phyloP scores from a whole-genome alignment of 2,113 vertebrate species.

The Scopus umbretta region DNA sequence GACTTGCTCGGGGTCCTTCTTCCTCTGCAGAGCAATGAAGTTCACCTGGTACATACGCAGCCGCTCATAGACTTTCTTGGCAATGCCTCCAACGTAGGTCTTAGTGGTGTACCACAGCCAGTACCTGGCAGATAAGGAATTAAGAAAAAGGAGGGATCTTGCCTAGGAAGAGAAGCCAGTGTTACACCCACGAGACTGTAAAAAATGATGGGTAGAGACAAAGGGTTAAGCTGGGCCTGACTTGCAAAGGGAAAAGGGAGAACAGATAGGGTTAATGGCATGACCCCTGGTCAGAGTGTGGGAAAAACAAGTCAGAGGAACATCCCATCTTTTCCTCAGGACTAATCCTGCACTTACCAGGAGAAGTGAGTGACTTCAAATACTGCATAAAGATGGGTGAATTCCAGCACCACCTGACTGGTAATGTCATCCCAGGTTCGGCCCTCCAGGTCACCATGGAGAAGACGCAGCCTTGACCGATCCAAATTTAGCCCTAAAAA shows the following conservation, averaged over 20 bases:
- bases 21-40: conserved; percentile 91
- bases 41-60: conserved; percentile 90
- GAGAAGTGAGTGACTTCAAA: conserved; percentile 94
- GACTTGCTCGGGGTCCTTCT: conserved; percentile 87
- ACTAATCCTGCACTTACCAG: conserved; percentile 78
- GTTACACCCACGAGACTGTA: not conserved
- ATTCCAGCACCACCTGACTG: conserved; percentile 79
- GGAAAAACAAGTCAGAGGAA: not conserved
- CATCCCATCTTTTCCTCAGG: not conserved
- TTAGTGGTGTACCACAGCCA: conserved; percentile 97
- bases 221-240: not conserved
- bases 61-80: conserved; percentile 84
- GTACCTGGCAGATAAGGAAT: conserved; percentile 77
- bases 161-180: not conserved
- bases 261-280: not conserved
- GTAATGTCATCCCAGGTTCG: conserved; percentile 92
- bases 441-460: conserved; percentile 80
- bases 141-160: not conserved
- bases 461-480: conserved; percentile 77
- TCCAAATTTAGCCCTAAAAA: conserved; percentile 82
- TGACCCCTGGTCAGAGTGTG: not conserved
- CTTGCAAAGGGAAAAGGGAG: not conserved
- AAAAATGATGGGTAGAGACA: not conserved
- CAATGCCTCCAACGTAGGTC: conserved; percentile 82
- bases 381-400: conserved; percentile 87